Evolutionary conservation across 2,113 vertebrate species (phyloP).

Genomic region (Beaufortia kweichowensis): DNA sequence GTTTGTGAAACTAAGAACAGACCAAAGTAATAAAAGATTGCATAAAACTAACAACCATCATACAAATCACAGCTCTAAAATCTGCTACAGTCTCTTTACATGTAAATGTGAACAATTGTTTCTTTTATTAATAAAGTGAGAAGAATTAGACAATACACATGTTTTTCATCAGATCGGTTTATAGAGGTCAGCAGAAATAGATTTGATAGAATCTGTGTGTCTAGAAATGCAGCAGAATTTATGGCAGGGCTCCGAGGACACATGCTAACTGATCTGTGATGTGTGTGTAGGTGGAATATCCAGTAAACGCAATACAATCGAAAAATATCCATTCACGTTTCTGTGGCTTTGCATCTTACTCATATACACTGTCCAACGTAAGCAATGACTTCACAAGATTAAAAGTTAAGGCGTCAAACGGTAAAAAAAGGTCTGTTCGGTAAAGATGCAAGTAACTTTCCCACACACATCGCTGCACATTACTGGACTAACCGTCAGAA

Average conservation of each 20-base stretch:
- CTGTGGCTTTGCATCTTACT: conserved; percentile 41
- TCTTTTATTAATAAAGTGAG: too few relatives aligned
- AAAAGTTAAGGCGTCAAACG: neutral
- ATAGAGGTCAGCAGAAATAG: neutral
- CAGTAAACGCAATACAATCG: conserved; percentile 46
- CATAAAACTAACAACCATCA: too few relatives aligned
- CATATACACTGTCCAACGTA: conserved; percentile 32
- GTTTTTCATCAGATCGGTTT: neutral
- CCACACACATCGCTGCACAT: neutral
- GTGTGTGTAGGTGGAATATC: conserved; percentile 35
- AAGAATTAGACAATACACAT: neutral
- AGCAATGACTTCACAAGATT: neutral
- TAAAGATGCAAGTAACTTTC: conserved; percentile 8
- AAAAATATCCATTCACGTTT: conserved; percentile 39
- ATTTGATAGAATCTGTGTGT: conserved; percentile 7
- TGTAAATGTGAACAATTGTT: too few relatives aligned
- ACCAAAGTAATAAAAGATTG: too few relatives aligned
- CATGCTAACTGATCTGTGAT: conserved; percentile 9
- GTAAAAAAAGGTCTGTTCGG: neutral
- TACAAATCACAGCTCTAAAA: too few relatives aligned
- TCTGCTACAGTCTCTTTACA: too few relatives aligned
- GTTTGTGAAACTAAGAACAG: too few relatives aligned
- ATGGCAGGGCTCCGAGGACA: conserved; percentile 4
- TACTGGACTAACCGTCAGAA: neutral
- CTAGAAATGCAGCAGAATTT: conserved; percentile 8